Percentiles rank a stretch among this genome's conserved stretches.
Evolutionary conservation across 30 jellyfish, hydroid and myxozoan species (phyloP).

Genomic region (Phacellophora camtschatica): DNA sequence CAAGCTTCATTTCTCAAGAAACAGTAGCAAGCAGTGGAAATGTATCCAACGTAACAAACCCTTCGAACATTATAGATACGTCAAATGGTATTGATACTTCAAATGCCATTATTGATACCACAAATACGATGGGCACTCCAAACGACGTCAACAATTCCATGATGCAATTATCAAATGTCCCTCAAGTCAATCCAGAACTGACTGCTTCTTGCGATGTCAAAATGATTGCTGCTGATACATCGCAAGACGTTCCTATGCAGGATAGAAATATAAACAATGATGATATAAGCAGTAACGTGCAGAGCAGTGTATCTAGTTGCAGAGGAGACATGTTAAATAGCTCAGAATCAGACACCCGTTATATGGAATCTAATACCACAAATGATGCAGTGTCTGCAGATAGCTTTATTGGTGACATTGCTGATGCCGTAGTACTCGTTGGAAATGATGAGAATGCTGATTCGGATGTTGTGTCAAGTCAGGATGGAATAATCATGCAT

Average conservation of each 20-base stretch:
- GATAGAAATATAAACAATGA: neutral
- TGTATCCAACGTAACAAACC: neutral
- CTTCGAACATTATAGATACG: too few relatives aligned
- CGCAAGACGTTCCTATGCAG: constrained; percentile 36
- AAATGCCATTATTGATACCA: too few relatives aligned
- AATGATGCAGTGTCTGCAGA: neutral
- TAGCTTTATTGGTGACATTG: neutral
- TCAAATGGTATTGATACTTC: neutral
- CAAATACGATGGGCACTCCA: too few relatives aligned
- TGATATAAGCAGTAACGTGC: constrained; percentile 16
- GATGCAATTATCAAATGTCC: constrained; percentile 33
- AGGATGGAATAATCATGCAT: constrained; percentile 11
- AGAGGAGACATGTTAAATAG: constrained; percentile 8
- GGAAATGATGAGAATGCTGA: neutral
- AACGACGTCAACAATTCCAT: too few relatives aligned
- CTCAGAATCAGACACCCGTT: constrained; percentile 29
- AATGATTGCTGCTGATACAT: constrained; percentile 72
- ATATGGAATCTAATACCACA: too few relatives aligned
- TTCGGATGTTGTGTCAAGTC: constrained; percentile 47
- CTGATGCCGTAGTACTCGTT: neutral
- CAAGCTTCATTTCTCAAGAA: neutral
- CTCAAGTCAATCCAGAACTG: constrained; percentile 24
- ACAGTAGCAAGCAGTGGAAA: neutral
- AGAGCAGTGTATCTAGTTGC: constrained; percentile 48
- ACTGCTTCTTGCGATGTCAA: constrained; percentile 54